Evolutionary conservation across 2,797 vertebrate genomes (phyloP).

Genomic region (Cirrhinus mrigala): DNA sequence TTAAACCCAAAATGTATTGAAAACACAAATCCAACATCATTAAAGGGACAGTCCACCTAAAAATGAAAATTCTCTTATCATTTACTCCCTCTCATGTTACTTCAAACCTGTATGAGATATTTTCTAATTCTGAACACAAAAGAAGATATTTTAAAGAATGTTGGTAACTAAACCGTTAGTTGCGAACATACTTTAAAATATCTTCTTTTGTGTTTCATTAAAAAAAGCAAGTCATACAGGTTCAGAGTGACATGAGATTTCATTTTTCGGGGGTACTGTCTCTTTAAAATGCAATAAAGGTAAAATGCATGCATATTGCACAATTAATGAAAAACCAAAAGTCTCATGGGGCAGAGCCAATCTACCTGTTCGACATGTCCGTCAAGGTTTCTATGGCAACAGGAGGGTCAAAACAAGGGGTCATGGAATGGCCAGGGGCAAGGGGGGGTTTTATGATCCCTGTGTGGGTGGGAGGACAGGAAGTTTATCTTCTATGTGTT

Average conservation of each 20-base stretch:
- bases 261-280: background rate
- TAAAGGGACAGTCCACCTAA: background rate
- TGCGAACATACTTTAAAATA: background rate
- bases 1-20: background rate
- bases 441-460: constrained; percentile 37
- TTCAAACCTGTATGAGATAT: background rate
- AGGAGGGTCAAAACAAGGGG: constrained; percentile 30
- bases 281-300: background rate
- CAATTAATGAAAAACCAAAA: background rate
- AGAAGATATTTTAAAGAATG: background rate
- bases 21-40: background rate
- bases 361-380: constrained; percentile 37
- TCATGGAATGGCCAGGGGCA: constrained; percentile 18
- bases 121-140: background rate
- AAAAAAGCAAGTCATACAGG: background rate
- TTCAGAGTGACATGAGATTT: background rate
- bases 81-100: background rate
- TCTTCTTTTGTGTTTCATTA: background rate
- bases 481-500: constrained; percentile 40
- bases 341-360: background rate
- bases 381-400: constrained; percentile 37
- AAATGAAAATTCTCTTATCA: background rate
- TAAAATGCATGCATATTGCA: background rate
- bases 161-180: background rate
- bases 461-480: constrained; percentile 41